phyloP scores from a whole-genome alignment of 2,888 invertebrate genomes.

The Drosophila anomelani region DNA sequence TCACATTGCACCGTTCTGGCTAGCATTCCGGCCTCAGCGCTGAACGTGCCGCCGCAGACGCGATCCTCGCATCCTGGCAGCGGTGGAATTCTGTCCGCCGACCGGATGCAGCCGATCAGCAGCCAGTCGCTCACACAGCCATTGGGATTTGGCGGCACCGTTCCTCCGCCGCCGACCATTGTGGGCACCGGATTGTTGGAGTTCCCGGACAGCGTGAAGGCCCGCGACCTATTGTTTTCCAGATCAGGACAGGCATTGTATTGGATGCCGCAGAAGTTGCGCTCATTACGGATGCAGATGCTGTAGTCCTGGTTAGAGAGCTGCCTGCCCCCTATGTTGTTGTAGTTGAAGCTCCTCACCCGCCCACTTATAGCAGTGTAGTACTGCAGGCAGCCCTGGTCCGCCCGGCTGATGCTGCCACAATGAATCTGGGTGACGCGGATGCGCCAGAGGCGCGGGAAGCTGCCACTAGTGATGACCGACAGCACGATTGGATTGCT shows the following conservation, averaged over 20 bases:
- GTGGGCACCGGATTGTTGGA: conserved; percentile 89
- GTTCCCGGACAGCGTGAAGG: conserved; percentile 92
- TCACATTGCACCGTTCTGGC: conserved; percentile 90
- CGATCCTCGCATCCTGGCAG: conserved; percentile 90
- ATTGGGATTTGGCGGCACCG: conserved; percentile 85
- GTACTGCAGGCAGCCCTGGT: conserved; percentile 84
- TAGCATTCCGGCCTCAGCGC: conserved; percentile 89
- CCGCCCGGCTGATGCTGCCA: conserved; percentile 88
- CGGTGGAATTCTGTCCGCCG: conserved; percentile 85
- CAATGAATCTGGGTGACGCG: conserved; percentile 92
- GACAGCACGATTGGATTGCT: conserved; percentile 93
- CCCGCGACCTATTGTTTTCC: conserved; percentile 89
- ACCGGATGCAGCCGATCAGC: conserved; percentile 90
- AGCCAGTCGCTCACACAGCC: conserved; percentile 92
- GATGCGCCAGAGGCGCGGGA: conserved; percentile 92
- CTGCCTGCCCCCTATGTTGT: conserved; percentile 90
- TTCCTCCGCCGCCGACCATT: conserved; percentile 88
- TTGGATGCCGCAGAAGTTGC: conserved; percentile 94
- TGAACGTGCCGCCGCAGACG: conserved; percentile 93
- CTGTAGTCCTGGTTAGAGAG: conserved; percentile 96
- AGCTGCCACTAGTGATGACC: conserved; percentile 92
- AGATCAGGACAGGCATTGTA: conserved; percentile 91
- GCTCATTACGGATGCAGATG: conserved; percentile 92
- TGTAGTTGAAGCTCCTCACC: conserved; percentile 93
- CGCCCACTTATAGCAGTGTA: conserved; percentile 90